Evolutionary conservation across 2,113 vertebrate species (phyloP), one percentile per base, ranked within the genome.

Genomic region (Blennius ocellaris): DNA sequence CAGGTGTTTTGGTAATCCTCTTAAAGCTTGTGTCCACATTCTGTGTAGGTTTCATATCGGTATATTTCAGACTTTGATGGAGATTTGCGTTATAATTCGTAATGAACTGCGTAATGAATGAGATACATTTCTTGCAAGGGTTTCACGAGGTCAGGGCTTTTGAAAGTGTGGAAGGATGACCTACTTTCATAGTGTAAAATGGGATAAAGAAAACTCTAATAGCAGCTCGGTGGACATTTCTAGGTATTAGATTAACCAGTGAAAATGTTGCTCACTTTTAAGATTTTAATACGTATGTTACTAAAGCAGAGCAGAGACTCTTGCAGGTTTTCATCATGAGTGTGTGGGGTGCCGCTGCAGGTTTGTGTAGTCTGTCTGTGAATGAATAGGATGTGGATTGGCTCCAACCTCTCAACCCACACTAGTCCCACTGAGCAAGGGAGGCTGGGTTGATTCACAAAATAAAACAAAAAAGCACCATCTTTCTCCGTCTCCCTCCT

Each of bases 371-470:
- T 63, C 80, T 80, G 60, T 68, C 68, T 83, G 76, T 89, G 80
- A 87, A 88, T 86, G 84, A 76, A 82, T 61, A 61, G 82, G 72
- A 73, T 69, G 85, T 84, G 85, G 76, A 80, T 56, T 60, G 62
- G 63, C 71, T 89, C 86, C 74, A 86, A 81, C 56, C 61, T 15
- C 54, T 81, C 61, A 16, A 54, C 87, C 87, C 84, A 89, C 86
- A 36, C 82, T 37, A 39, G 71, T 59, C 54, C 67, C 44, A 51
- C 79, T 64, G 69, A 57, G 75, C 54, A 78, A 69, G 64, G 61
- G 58, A 82, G 52, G 40, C 53, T n/a, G 11, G 62, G 81, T 71
- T 82, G 86, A 87, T 86, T 88, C 78, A 88, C 11, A 59, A 57
- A 61, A 62, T 62, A 51, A 54, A 40, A 71, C 43, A 39, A 30